Evolutionary conservation across 2,888 invertebrate species (phyloP).

Genomic region (Patella caerulea): DNA sequence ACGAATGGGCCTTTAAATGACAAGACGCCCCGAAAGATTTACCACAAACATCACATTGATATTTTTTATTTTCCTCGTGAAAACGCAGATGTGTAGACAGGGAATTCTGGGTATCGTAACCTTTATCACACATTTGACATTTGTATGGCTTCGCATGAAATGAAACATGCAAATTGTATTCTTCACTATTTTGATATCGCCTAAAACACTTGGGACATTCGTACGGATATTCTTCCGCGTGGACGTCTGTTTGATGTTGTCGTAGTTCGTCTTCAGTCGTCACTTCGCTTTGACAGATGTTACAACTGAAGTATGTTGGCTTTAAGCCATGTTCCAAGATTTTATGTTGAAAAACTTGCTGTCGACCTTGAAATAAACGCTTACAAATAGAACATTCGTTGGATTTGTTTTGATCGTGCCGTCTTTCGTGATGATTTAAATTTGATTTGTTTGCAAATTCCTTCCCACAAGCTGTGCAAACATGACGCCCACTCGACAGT

Average conservation of each 20-base stretch:
- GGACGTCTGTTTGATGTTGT: not conserved
- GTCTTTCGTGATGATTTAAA: not conserved
- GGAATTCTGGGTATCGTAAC: not conserved
- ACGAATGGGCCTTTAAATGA: not conserved
- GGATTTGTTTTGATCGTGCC: not conserved
- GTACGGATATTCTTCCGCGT: not conserved
- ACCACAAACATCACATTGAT: not conserved
- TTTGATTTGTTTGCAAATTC: not conserved
- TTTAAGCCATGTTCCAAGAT: not conserved
- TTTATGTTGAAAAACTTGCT: conserved; percentile 6
- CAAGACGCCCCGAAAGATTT: not conserved
- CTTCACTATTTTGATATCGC: not conserved
- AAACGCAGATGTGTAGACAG: not conserved
- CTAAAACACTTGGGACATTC: not conserved
- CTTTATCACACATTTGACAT: not conserved
- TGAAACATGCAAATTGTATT: not conserved
- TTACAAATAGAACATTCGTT: conserved; percentile 2
- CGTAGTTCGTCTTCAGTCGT: not conserved
- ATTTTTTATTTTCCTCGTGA: not conserved
- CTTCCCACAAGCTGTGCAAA: not conserved
- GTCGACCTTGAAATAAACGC: not conserved
- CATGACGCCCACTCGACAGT: too few species aligned
- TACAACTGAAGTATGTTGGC: not conserved
- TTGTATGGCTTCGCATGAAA: not conserved
- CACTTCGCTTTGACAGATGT: not conserved